A percentile compares a stretch with the other conserved stretches of the same genome.
phyloP scores from a whole-genome alignment of 2,888 invertebrate genomes.

The Acanthosoma haemorrhoidale region DNA sequence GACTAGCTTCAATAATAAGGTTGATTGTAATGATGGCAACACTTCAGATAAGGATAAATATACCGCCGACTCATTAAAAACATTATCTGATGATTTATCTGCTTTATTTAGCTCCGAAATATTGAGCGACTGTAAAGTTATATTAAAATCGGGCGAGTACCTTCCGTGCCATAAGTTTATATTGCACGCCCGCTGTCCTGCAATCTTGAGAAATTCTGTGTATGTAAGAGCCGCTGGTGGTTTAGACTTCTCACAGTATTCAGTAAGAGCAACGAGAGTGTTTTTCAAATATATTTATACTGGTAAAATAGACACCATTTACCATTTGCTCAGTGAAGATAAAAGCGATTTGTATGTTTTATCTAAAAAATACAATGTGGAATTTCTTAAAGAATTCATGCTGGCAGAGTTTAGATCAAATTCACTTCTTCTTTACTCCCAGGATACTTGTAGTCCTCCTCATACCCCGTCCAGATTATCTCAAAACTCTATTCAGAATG shows the following conservation, averaged over 20 bases:
- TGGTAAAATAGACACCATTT: conserved; percentile 38
- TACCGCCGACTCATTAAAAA: not conserved
- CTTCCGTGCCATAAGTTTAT: conserved; percentile 50
- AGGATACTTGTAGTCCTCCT: conserved; percentile 6
- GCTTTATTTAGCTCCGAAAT: conserved; percentile 45
- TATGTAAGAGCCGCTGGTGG: conserved; percentile 30
- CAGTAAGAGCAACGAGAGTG: conserved; percentile 44
- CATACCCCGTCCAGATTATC: not conserved
- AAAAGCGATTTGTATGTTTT: not conserved
- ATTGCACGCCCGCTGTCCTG: conserved; percentile 47
- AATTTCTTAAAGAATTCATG: not conserved
- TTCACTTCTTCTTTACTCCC: not conserved
- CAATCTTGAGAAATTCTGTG: conserved; percentile 45
- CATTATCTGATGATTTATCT: conserved; percentile 44
- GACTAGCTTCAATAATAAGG: too few relatives aligned
- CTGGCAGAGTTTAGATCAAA: not conserved
- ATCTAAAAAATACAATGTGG: not conserved
- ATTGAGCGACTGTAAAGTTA: conserved; percentile 48
- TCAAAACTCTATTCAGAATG: not conserved
- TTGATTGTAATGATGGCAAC: not conserved
- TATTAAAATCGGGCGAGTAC: conserved; percentile 45
- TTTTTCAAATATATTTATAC: conserved; percentile 48
- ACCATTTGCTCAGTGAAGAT: not conserved
- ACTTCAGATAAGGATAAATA: conserved; percentile 26
- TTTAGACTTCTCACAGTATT: conserved; percentile 44